phyloP scores from a whole-genome alignment of 2,888 invertebrate species.

The Ferrisia virgata region DNA sequence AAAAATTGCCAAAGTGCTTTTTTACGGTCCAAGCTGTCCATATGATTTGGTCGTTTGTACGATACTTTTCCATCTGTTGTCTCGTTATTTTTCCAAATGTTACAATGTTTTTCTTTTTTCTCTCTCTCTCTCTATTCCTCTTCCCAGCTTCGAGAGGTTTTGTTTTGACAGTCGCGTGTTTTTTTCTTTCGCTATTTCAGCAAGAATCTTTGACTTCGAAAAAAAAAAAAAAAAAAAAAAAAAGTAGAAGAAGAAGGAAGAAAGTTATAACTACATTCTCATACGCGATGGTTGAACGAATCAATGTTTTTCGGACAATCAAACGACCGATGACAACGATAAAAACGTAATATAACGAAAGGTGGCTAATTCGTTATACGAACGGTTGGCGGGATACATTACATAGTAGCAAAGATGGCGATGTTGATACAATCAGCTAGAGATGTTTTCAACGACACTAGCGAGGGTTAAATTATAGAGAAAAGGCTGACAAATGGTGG shows the following conservation, averaged over 20 bases:
- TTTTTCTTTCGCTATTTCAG: not conserved
- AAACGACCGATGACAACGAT: too few relatives aligned
- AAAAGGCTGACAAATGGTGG: not conserved
- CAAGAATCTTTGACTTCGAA: not conserved
- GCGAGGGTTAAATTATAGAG: not conserved
- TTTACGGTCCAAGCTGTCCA: conserved; percentile 14
- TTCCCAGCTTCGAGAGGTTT: not conserved
- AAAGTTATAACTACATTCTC: too few relatives aligned
- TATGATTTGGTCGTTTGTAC: conserved; percentile 28
- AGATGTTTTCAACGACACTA: not conserved
- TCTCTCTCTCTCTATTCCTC: not conserved
- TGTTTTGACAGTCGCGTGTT: not conserved
- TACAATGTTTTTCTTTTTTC: conserved; percentile 17
- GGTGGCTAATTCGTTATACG: too few relatives aligned
- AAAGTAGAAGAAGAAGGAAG: too few relatives aligned
- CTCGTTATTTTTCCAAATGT: conserved; percentile 28
- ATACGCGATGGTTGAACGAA: too few relatives aligned
- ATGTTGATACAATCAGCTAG: not conserved
- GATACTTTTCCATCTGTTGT: conserved; percentile 20
- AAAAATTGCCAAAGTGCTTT: conserved; percentile 10
- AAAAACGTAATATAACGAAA: too few relatives aligned
- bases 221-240: too few relatives aligned
- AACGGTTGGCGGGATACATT: too few relatives aligned
- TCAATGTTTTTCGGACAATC: too few relatives aligned
- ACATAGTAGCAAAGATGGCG: not conserved